Evolutionary conservation across 2,113 vertebrate species (phyloP).

Genomic region (Hystrix brachyura): DNA sequence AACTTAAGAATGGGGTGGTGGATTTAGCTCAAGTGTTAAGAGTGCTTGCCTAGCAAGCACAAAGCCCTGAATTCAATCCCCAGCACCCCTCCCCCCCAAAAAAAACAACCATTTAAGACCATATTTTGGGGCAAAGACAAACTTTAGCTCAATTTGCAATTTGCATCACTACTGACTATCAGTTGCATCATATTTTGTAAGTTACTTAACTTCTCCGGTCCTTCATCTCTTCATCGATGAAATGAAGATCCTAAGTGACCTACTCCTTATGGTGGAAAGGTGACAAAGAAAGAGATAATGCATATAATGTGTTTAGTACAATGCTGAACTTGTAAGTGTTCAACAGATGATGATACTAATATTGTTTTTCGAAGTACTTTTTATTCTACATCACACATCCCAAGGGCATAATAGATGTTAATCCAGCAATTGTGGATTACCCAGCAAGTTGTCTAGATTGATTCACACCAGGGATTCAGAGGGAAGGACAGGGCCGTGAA

Average conservation of each 20-base stretch:
- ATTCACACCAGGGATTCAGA: background rate
- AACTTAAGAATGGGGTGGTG: background rate
- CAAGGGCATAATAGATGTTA: background rate
- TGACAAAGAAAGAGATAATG: background rate
- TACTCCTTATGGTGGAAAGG: background rate
- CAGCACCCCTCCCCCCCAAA: too few relatives aligned
- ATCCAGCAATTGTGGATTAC: background rate
- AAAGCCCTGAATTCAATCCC: too few relatives aligned
- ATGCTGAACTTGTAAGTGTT: background rate
- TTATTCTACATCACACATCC: background rate
- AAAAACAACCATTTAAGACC: background rate
- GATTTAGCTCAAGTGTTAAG: too few relatives aligned
- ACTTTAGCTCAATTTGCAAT: slow-evolving; percentile 5
- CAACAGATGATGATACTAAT: background rate
- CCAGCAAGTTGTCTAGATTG: background rate
- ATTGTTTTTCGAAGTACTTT: background rate
- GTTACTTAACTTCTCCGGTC: background rate
- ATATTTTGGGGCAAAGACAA: background rate
- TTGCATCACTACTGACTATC: background rate
- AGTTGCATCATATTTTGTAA: background rate
- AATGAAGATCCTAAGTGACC: background rate
- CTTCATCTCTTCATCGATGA: background rate
- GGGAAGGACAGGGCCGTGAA: background rate
- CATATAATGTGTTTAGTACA: background rate
- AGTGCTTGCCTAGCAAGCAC: too few relatives aligned